These are phyloP conservation scores for Xyrichtys novacula DNA, from an alignment of 2,797 vertebrate genomes.

Conservation along the genomic window DNA sequence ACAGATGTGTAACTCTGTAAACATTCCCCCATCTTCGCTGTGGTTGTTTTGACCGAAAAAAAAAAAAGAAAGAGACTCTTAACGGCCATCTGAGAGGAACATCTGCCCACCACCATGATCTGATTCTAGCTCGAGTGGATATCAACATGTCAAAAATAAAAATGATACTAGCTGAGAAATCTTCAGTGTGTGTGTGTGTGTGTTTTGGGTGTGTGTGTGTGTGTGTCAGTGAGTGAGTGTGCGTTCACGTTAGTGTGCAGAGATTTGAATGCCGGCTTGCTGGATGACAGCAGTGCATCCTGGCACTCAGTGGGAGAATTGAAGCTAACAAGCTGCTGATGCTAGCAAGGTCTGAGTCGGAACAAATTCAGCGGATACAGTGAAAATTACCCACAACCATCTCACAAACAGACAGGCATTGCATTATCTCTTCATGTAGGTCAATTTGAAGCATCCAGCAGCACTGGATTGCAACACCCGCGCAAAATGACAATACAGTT, in stretches of 20 bases:
- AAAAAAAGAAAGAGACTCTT: slow-evolving; percentile 53
- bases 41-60: slow-evolving; percentile 66
- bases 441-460: slow-evolving; percentile 67
- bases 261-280: slow-evolving; percentile 60
- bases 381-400: slow-evolving; percentile 56
- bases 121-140: slow-evolving; percentile 66
- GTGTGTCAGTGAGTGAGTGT: slow-evolving; percentile 2
- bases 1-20: slow-evolving; percentile 79
- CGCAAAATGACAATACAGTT: slow-evolving; percentile 49
- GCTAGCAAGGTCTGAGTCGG: slow-evolving; percentile 65
- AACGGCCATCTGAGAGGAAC: slow-evolving; percentile 70
- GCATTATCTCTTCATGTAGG: slow-evolving; percentile 74
- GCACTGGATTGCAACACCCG: slow-evolving; percentile 45
- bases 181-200: slow-evolving; percentile 8
- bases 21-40: slow-evolving; percentile 52
- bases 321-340: slow-evolving; percentile 82
- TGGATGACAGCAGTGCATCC: slow-evolving; percentile 68
- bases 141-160: slow-evolving; percentile 64
- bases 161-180: slow-evolving; percentile 41
- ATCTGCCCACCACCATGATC: slow-evolving; percentile 72
- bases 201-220: slow-evolving; percentile 13
- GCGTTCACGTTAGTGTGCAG: slow-evolving; percentile 22
- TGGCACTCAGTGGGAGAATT: slow-evolving; percentile 67
- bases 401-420: slow-evolving; percentile 57
- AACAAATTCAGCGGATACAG: slow-evolving; percentile 67